Percentiles rank a stretch among this genome's conserved stretches.
These are phyloP conservation scores for Idris sp. DNA, from an alignment of 1,140 invertebrate genomes.

Conservation along the genomic window DNA sequence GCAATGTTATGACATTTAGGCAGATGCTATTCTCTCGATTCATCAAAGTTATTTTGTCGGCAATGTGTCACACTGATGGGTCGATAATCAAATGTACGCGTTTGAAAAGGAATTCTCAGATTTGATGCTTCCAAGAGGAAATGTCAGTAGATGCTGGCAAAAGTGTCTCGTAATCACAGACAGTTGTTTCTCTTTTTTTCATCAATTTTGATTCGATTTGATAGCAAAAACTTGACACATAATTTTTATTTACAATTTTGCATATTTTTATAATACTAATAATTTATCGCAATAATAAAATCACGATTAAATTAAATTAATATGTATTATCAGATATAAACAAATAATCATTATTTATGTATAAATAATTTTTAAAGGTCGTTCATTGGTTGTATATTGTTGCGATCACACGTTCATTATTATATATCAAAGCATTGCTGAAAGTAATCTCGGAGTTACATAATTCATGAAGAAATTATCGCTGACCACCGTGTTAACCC, in stretches of 20 bases:
- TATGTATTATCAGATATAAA: no score
- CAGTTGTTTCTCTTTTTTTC: no score
- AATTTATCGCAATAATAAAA: no score
- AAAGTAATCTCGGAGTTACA: conserved; percentile 16
- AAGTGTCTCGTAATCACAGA: no score
- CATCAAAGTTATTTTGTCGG: conserved; percentile 37
- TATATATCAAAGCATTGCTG: not conserved
- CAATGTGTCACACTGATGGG: conserved; percentile 25
- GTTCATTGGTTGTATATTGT: not conserved
- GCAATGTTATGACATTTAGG: conserved; percentile 44
- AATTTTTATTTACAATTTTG: no score
- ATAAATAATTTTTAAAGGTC: no score
- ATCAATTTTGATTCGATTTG: no score
- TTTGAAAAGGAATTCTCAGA: conserved; percentile 1
- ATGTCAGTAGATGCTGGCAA: no score
- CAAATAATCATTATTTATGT: no score
- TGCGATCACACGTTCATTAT: not conserved
- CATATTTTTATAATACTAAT: no score
- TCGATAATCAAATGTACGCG: conserved; percentile 35
- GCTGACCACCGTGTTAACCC: conserved; percentile 20
- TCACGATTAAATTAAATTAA: no score
- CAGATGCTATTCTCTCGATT: conserved; percentile 26
- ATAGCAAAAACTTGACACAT: no score
- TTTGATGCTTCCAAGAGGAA: conserved; percentile 7
- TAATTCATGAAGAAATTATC: conserved; percentile 38